Conservation (phyloP, 2,888 invertebrate genomes). For the Enchytraeus crypticus region DNA sequence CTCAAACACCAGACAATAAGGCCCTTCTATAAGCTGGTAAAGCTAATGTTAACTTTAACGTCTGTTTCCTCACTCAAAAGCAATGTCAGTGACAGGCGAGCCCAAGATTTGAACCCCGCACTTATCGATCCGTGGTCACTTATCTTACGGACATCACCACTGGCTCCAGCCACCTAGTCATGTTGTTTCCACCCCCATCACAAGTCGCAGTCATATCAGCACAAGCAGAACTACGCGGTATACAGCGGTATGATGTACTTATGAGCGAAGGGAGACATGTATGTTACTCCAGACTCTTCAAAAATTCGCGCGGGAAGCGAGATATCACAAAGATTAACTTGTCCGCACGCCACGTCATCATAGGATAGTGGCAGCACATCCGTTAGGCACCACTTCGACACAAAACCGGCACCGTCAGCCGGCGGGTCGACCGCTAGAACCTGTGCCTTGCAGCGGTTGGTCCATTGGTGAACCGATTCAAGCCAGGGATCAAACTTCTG, state of each 20-base stretch:
- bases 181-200: too few species aligned
- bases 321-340: constrained; percentile 72
- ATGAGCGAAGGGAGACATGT: constrained; percentile 74
- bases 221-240: too few species aligned
- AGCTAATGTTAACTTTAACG: too few species aligned
- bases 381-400: constrained; percentile 61
- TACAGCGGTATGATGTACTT: constrained; percentile 65
- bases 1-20: too few species aligned
- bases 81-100: too few species aligned
- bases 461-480: constrained; percentile 60
- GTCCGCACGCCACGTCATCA: constrained; percentile 53
- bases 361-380: constrained; percentile 64
- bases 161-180: too few species aligned
- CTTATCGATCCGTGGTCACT: too few species aligned
- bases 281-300: constrained; percentile 65
- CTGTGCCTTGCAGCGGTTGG: constrained; percentile 62
- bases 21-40: too few species aligned
- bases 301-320: constrained; percentile 71
- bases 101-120: too few species aligned
- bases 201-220: too few species aligned
- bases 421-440: constrained; percentile 70
- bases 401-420: constrained; percentile 52
- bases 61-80: too few species aligned
- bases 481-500: constrained; percentile 42
- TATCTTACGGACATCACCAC: too few species aligned